Conservation (phyloP, 2,113 vertebrate genomes). For the Clarias magur region DNA sequence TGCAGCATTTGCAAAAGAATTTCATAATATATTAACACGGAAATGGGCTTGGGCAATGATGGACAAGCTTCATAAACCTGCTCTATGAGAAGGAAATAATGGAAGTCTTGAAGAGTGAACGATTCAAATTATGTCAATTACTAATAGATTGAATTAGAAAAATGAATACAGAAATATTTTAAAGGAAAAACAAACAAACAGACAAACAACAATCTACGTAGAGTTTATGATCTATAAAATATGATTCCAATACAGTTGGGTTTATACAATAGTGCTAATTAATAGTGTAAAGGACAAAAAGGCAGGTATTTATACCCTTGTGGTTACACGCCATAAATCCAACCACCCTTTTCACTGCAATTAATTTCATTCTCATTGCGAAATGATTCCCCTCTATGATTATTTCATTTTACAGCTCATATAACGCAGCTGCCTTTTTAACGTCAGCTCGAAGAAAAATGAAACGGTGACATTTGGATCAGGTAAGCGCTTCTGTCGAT, state of each 20-base stretch:
- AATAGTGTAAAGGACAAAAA: slow-evolving; percentile 36
- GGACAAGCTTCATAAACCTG: slow-evolving; percentile 49
- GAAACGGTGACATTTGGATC: slow-evolving; percentile 44
- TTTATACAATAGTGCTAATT: slow-evolving; percentile 21
- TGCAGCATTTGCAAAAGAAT: slow-evolving; percentile 2
- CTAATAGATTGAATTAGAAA: slow-evolving; percentile 45
- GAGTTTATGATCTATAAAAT: neutral
- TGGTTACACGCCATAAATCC: slow-evolving; percentile 35
- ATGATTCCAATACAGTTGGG: neutral
- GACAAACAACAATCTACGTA: neutral
- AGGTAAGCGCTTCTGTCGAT: slow-evolving; percentile 41
- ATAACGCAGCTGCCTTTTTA: slow-evolving; percentile 18
- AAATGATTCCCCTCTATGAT: slow-evolving; percentile 42
- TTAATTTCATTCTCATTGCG: slow-evolving; percentile 39
- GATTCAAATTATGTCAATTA: slow-evolving; percentile 48
- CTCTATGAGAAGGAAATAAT: slow-evolving; percentile 53
- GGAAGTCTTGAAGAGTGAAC: slow-evolving; percentile 43
- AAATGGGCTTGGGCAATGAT: slow-evolving; percentile 35
- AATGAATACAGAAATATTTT: slow-evolving; percentile 1
- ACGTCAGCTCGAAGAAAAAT: slow-evolving; percentile 26
- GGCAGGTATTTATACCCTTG: slow-evolving; percentile 30
- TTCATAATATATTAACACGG: slow-evolving; percentile 22
- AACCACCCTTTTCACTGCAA: slow-evolving; percentile 28
- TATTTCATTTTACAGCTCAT: slow-evolving; percentile 49
- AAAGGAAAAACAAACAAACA: neutral